These are phyloP conservation scores for Polyodon spathula DNA, from an alignment of 2,113 vertebrate genomes.

Conservation along the genomic window DNA sequence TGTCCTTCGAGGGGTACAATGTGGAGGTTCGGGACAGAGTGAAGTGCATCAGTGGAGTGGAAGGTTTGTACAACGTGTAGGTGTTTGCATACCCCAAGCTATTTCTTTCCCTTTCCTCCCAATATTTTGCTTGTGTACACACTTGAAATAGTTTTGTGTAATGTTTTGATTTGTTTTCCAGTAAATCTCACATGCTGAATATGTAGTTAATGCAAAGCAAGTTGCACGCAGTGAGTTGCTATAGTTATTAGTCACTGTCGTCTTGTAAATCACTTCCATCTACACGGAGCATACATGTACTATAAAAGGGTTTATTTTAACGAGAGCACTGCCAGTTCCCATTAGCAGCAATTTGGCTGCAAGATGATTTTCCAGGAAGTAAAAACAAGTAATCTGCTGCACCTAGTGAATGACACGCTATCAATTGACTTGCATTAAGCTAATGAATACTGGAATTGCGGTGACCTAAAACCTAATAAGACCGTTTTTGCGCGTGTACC, in stretches of 20 bases:
- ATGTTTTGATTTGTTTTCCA: too few relatives aligned
- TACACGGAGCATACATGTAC: too few relatives aligned
- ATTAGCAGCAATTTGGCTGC: conserved; percentile 35
- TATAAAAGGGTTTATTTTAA: conserved; percentile 11
- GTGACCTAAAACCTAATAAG: conserved; percentile 39
- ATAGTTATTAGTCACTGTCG: too few relatives aligned
- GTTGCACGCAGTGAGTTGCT: too few relatives aligned
- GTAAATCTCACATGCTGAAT: too few relatives aligned
- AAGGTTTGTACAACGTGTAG: conserved; percentile 60
- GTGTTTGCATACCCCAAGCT: too few relatives aligned
- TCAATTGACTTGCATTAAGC: conserved; percentile 40
- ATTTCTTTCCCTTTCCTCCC: conserved; percentile 10
- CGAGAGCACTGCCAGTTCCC: conserved; percentile 20
- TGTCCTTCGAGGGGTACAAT: conserved; percentile 98
- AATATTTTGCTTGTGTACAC: too few relatives aligned
- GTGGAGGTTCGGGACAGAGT: conserved; percentile 93
- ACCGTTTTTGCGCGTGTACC: conserved; percentile 26
- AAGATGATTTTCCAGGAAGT: conserved; percentile 31
- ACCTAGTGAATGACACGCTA: conserved; percentile 32
- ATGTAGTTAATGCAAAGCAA: too few relatives aligned
- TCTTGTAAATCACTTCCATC: too few relatives aligned
- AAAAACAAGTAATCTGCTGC: conserved; percentile 27
- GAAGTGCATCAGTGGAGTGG: conserved; percentile 94
- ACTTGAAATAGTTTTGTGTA: too few relatives aligned
- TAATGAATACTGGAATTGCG: conserved; percentile 43